Evolutionary conservation across 2,797 vertebrate species (phyloP).

Genomic region (Echeneis naucrates): DNA sequence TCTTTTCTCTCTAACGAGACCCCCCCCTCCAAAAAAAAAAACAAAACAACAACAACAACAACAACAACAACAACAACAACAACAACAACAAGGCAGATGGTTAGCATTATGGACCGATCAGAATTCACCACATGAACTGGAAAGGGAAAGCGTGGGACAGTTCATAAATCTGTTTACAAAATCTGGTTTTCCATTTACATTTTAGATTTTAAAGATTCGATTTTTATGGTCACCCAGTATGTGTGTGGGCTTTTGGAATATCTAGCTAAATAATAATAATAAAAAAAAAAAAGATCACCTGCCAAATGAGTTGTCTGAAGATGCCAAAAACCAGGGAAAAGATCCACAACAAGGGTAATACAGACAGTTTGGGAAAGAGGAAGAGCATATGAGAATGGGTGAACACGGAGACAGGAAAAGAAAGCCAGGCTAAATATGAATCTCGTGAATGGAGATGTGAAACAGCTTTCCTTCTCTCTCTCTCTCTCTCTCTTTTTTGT

Average conservation of each 20-base stretch:
- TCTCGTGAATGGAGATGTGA: slow-evolving; percentile 48
- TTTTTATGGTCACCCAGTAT: slow-evolving; percentile 1
- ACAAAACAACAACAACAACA: too few species aligned
- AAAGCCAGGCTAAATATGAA: slow-evolving; percentile 60
- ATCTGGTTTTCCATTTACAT: slow-evolving; percentile 11
- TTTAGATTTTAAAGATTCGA: neutral
- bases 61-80: too few species aligned
- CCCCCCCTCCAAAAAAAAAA: neutral
- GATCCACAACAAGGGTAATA: neutral
- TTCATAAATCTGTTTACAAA: slow-evolving; percentile 24
- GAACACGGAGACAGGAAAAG: slow-evolving; percentile 38
- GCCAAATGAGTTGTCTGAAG: slow-evolving; percentile 1
- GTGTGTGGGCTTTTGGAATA: slow-evolving; percentile 3
- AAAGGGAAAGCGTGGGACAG: slow-evolving; percentile 18
- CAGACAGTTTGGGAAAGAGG: slow-evolving; percentile 8
- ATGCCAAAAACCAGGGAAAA: neutral
- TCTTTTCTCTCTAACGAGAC: too few species aligned
- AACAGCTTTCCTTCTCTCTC: slow-evolving; percentile 7
- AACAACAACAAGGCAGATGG: slow-evolving; percentile 63
- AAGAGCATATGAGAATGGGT: slow-evolving; percentile 35
- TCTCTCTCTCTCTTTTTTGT: neutral
- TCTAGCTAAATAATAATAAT: neutral
- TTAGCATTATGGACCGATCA: slow-evolving; percentile 40
- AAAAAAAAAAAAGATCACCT: neutral
- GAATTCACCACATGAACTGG: slow-evolving; percentile 29